phyloP scores from a whole-genome alignment of 1,140 invertebrate genomes.

The Heliconius hermathena region DNA sequence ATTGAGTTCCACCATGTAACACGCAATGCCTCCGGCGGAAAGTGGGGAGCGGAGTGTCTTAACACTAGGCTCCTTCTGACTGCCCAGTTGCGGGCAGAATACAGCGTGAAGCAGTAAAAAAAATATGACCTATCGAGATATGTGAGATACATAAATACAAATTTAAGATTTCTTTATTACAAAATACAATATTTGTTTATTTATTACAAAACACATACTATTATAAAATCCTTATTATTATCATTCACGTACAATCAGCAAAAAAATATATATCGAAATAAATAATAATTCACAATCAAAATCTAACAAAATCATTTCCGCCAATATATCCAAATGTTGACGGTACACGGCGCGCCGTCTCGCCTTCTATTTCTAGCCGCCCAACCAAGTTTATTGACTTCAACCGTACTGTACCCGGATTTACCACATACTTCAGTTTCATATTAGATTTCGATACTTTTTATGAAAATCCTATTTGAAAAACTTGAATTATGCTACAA shows the following conservation, averaged over 20 bases:
- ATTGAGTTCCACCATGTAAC: too few species aligned
- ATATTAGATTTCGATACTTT: constrained; percentile 38
- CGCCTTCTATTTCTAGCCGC: constrained; percentile 73
- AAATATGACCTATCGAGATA: too few species aligned
- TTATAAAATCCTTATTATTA: neutral
- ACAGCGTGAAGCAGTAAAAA: too few species aligned
- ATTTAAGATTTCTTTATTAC: too few species aligned
- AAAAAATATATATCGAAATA: neutral
- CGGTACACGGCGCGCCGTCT: constrained; percentile 67
- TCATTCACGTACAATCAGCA: neutral
- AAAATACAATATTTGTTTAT: too few species aligned
- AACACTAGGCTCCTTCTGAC: too few species aligned
- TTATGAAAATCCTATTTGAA: constrained; percentile 22
- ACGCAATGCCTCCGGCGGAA: too few species aligned
- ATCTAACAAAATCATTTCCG: neutral
- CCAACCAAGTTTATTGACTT: constrained; percentile 77
- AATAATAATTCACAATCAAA: neutral
- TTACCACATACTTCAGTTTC: constrained; percentile 53
- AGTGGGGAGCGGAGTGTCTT: too few species aligned
- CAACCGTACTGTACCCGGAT: constrained; percentile 55
- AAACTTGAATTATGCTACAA: neutral
- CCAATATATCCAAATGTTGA: constrained; percentile 41
- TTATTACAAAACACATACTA: too few species aligned
- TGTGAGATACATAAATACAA: too few species aligned
- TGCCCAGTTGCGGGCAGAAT: too few species aligned